These are phyloP conservation scores for Cisticola juncidis DNA, from an alignment of 2,113 vertebrate species.

Conservation along the genomic window DNA sequence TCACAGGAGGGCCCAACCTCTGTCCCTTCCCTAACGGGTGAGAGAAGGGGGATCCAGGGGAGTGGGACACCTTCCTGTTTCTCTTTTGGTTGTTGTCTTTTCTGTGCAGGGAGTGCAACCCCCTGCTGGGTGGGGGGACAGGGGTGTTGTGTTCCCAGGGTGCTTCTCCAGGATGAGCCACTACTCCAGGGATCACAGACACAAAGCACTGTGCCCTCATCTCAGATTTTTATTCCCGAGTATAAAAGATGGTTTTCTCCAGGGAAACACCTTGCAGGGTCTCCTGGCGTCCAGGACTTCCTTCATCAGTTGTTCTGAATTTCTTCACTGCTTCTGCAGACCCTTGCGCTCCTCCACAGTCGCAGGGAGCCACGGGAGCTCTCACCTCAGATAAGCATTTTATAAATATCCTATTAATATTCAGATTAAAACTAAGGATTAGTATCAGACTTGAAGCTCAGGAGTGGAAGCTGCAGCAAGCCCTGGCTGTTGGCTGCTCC, in stretches of 20 bases:
- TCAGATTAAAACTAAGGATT: background rate
- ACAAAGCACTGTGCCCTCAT: background rate
- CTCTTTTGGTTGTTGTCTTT: background rate
- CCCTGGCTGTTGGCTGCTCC: background rate
- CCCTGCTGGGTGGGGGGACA: accelerated
- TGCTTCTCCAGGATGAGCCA: background rate
- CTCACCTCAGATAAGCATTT: background rate
- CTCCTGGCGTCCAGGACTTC: background rate
- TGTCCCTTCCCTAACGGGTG: accelerated
- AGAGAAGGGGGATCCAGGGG: background rate
- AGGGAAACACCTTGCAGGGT: background rate
- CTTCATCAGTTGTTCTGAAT: background rate
- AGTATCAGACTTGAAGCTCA: background rate
- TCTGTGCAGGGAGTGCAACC: background rate
- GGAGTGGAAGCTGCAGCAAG: background rate
- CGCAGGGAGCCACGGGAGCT: background rate
- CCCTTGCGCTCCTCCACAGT: background rate
- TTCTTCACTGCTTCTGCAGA: background rate
- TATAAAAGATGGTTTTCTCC: background rate
- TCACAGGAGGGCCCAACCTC: background rate
- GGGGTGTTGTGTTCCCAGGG: accelerated
- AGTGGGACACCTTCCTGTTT: accelerated
- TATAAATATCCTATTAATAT: background rate
- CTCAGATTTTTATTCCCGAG: background rate
- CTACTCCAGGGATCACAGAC: background rate